phyloP scores from a whole-genome alignment of 2,113 vertebrate genomes.

The Polyodon spathula region DNA sequence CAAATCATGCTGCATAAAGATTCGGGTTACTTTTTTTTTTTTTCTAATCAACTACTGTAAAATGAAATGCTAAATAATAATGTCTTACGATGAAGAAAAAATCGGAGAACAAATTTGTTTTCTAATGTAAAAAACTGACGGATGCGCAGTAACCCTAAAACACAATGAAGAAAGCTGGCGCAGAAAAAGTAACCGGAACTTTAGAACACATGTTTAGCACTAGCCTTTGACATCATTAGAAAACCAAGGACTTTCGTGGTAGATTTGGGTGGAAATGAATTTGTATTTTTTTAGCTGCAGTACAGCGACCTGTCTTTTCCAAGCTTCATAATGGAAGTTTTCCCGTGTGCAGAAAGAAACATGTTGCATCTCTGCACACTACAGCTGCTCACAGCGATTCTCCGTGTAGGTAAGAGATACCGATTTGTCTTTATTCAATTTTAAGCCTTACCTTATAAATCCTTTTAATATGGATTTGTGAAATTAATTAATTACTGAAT shows the following conservation, averaged over 20 bases:
- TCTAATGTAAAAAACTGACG: no score
- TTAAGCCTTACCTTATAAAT: no score
- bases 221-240: slow-evolving; percentile 11
- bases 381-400: slow-evolving; percentile 39
- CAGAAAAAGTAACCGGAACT: slow-evolving; percentile 19
- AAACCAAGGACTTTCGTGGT: slow-evolving; percentile 12
- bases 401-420: slow-evolving; percentile 51
- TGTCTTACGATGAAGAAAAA: no score
- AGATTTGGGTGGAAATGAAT: slow-evolving; percentile 1
- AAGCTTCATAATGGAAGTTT: slow-evolving; percentile 33
- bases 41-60: no score
- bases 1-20: no score
- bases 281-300: slow-evolving; percentile 20
- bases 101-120: no score
- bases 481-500: no score
- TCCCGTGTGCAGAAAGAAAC: slow-evolving; percentile 37
- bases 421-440: background rate
- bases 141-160: no score
- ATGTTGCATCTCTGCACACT: slow-evolving; percentile 53
- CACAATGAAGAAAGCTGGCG: no score
- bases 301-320: slow-evolving; percentile 17
- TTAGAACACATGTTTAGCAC: slow-evolving; percentile 14
- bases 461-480: no score
- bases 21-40: no score
- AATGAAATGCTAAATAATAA: no score